Evolutionary conservation across 92 coral and sea anemone species (phyloP), one percentile per base, ranked within the genome.

Genomic region (Hydrozoanthus gracilis): DNA sequence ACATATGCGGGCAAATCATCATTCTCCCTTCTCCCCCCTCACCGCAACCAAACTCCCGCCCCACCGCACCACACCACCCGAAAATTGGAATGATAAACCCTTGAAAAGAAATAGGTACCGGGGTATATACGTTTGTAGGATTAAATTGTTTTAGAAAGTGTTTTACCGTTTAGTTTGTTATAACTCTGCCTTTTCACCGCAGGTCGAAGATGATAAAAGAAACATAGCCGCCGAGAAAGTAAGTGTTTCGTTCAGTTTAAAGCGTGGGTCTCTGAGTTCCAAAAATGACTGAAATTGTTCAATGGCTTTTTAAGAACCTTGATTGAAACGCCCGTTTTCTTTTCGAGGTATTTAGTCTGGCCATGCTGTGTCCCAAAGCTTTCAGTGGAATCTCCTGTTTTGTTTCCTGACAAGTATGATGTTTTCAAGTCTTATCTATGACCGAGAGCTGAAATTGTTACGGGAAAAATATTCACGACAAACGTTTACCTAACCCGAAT

Each of bases 191-290:
- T 58, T 58, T 58, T 58, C 65, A 7, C 65, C 65, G 65, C 65
- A 58, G 65, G 0, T 58, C 65, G 65, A 58, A 58, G 65, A 58
- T 58, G 65, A 58, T 58, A 58, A 58, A 58, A 58, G 65, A 58
- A 58, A 58, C 65, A 58, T 58, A 58, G 65, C 65, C 65, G 65
- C 65, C 65, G 65, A 58, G 65, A 58, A 58, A 58, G 65, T 58
- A 58, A 58, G 65, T 58, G 65, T 58, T 58, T 58, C 65, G 65
- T 58, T 58, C 65, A 58, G 65, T 58, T 58, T 58, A 58, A 58
- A 58, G 65, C 65, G 65, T 58, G 8, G 65, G 9, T 9, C 65
- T 4, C 65, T 58, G 65, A 58, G 65, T 58, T 58, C 65, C 65
- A 4, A 58, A 58, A 58, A 58, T 58, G 65, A 58, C 65, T 58